These are phyloP conservation scores for Microctenopoma steveboyesi DNA, from an alignment of 2,797 vertebrate species.

Conservation along the genomic window DNA sequence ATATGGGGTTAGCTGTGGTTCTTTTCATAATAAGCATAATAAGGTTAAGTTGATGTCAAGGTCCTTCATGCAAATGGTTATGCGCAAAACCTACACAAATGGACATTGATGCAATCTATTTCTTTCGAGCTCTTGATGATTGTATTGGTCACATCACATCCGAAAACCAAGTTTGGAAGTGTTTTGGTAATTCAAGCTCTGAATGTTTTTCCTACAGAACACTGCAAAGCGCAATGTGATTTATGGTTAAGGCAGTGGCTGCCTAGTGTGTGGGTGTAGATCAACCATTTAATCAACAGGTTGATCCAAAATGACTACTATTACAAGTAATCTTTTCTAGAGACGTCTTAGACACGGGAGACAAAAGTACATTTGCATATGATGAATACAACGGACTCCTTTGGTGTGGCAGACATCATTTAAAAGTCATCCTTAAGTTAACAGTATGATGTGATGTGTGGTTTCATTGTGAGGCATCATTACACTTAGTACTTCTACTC, in stretches of 20 bases:
- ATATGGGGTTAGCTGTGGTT: not conserved
- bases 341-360: not conserved
- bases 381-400: conserved; percentile 11
- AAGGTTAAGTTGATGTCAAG: conserved; percentile 12
- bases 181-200: conserved; percentile 23
- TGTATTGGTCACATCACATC: not conserved
- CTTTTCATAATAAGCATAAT: not conserved
- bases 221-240: conserved; percentile 28
- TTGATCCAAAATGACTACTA: conserved; percentile 22
- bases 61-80: conserved; percentile 9
- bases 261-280: conserved; percentile 25
- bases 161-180: conserved; percentile 12
- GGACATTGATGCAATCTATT: not conserved
- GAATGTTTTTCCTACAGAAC: conserved; percentile 26
- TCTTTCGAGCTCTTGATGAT: not conserved
- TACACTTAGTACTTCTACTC: conserved; percentile 34
- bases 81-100: not conserved
- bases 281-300: conserved; percentile 40
- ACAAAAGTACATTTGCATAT: not conserved
- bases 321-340: not conserved
- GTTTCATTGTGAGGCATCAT: conserved; percentile 46
- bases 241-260: conserved; percentile 34
- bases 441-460: conserved; percentile 19
- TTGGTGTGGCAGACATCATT: conserved; percentile 2
- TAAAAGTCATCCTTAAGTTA: conserved; percentile 7